Base-by-base conservation (phyloP, 2,113 vertebrate species). In the Holacanthus passer region DNA sequence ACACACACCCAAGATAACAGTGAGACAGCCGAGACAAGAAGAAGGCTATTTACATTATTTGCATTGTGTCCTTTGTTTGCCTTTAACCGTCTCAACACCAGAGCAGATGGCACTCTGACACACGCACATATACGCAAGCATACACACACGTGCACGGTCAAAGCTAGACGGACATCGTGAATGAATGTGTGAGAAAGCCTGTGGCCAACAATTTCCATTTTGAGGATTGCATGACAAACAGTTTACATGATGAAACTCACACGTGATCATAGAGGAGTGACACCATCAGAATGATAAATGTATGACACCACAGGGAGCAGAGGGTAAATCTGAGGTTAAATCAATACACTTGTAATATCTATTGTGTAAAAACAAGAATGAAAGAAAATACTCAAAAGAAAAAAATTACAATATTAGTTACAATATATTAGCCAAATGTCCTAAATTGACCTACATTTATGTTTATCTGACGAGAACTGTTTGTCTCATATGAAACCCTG, bases 21-120 rank as follows among this genome's bases (percentile, higher is more conserved):
- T 89, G 92, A 94, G 82, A 88, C 85, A 78, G n/a, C n/a, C n/a
- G n/a, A n/a, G 86, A 62, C 80, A 79, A 83, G 64, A 66, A 86
- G 83, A 89, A 79, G 89, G 83, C 87, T 91, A 91, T 93, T 94
- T 93, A 93, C 88, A 89, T 94, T 84, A 90, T 92, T 91, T 92
- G 84, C 89, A 89, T 91, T 88, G 88, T 87, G 74, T 87, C 88
- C 89, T 92, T 93, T 95, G 87, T 95, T 93, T 95, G 92, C 80
- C 81, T 86, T 92, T 79, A 94, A 89, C 88, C 70, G 62, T 84
- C 87, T 91, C 82, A 68, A 69, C 84, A 87, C 76, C 81, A 82
- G 87, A 81, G 76, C 93, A 93, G 93, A 93, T 93, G 92, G 91
- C 81, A 70, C 64, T 24, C 77, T 47, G 47, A 56, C 73, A 72